Base-by-base conservation (phyloP, 2,888 invertebrate genomes). In the Xylocampa areola region DNA sequence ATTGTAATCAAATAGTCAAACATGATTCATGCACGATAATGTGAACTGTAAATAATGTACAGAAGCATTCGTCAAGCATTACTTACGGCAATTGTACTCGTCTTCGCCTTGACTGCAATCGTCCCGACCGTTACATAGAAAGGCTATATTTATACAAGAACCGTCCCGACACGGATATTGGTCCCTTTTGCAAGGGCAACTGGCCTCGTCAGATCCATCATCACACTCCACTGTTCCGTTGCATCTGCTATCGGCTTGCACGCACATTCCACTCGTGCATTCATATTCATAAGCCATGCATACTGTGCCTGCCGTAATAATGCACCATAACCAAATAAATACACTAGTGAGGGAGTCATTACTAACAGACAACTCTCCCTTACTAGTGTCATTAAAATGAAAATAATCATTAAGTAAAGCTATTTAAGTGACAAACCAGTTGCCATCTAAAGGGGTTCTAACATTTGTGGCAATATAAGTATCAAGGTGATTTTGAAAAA, bases 31-130 rank as follows among this genome's bases (percentile, higher is more conserved):
- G 53, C 7, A 29, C 25, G 25, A 57, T 54, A 4, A 36, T 37
- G 49, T 37, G 32, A 51, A 59, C 50, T 8, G 16, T 30, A 10
- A 41, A 94, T 33, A 49, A 13, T 13, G 47, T 43, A 48, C n/a
- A 11, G 53, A 23, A 6, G 32, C 47, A 50, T 51, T 60, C 41
- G 2, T 49, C 41, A 68, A 73, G 65, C 75, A 55, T 48, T 73
- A 86, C 87, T 85, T 77, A 86, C 94, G 94, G 75, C 95, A 95
- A 68, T 93, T 91, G 47, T 77, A 77, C 86, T 96, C 96, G 77
- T 96, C 96, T 75, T 95, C 95, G 57, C 95, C 95, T 79, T 94
- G 92, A 27, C 50, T 72, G 86, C 96, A 96, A 82, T 96, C 95
- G 67, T 74, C 79, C 51, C 86, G 81, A 71, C 94, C 94, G 83